A percentile compares a stretch with the other conserved stretches of the same genome.
phyloP scores from a whole-genome alignment of 2,797 vertebrate genomes.

The Bradypodion pumilum region DNA sequence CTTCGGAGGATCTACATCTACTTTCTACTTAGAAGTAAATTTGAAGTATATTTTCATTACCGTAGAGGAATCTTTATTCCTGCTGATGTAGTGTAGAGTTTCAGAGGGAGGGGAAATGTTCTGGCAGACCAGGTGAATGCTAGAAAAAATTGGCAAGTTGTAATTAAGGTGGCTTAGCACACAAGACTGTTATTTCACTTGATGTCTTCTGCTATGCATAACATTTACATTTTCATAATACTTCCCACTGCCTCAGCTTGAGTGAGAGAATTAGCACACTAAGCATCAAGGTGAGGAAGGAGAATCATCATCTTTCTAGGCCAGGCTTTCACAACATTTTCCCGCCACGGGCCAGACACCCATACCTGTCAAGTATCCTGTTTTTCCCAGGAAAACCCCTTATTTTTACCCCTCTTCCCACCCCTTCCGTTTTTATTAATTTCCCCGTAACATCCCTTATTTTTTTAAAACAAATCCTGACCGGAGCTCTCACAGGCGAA shows the following conservation, averaged over 20 bases:
- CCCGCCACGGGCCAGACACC: too few species aligned
- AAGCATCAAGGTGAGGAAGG: background rate
- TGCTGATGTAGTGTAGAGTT: background rate
- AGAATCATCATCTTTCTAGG: background rate
- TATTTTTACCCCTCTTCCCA: too few species aligned
- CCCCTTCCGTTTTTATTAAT: too few species aligned
- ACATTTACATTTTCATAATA: background rate
- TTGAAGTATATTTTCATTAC: slow-evolving; percentile 27
- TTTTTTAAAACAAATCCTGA: too few species aligned
- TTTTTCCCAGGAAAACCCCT: too few species aligned
- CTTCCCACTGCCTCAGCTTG: background rate
- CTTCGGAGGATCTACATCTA: slow-evolving; percentile 45
- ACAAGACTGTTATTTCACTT: background rate
- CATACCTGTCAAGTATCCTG: too few species aligned
- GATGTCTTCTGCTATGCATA: background rate
- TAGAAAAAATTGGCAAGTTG: background rate
- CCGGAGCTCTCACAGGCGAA: too few species aligned
- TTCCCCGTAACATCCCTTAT: too few species aligned
- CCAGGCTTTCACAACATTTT: too few species aligned
- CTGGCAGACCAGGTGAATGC: background rate
- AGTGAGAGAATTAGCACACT: background rate
- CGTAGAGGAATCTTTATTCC: background rate
- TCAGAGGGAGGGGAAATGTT: slow-evolving; percentile 6
- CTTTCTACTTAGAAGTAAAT: slow-evolving; percentile 31
- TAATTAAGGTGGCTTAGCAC: background rate